Evolutionary conservation across 1,140 invertebrate genomes (phyloP).

Genomic region (Akabosia matsudoensis): DNA sequence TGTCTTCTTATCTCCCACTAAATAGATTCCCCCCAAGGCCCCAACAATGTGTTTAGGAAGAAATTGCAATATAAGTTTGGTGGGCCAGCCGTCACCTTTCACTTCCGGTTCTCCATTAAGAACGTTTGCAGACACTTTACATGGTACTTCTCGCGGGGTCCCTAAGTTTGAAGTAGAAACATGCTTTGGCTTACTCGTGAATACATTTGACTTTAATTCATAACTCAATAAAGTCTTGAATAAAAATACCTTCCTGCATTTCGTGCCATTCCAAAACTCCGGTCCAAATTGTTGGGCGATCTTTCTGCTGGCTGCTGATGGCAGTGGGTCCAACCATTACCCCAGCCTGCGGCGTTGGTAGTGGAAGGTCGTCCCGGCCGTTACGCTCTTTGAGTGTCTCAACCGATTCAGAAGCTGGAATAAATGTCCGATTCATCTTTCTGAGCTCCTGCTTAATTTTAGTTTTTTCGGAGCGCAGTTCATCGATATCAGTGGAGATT

Average conservation of each 20-base stretch:
- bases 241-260: constrained; percentile 67
- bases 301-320: constrained; percentile 48
- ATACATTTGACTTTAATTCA: too few relatives aligned
- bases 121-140: constrained; percentile 71
- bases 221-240: too few relatives aligned
- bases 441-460: too few relatives aligned
- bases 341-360: too few relatives aligned
- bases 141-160: constrained; percentile 71
- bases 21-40: constrained; percentile 76
- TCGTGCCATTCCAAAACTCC: constrained; percentile 88
- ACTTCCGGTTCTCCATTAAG: constrained; percentile 82
- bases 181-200: too few relatives aligned
- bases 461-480: too few relatives aligned
- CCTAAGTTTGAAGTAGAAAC: constrained; percentile 11
- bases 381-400: too few relatives aligned
- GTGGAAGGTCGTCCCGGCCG: too few relatives aligned
- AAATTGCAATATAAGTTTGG: constrained; percentile 85
- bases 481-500: too few relatives aligned
- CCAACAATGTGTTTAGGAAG: constrained; percentile 87
- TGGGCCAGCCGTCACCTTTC: constrained; percentile 88
- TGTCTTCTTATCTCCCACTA: constrained; percentile 78
- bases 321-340: too few relatives aligned
- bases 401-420: too few relatives aligned
- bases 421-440: too few relatives aligned
- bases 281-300: constrained; percentile 75